Conservation (phyloP, 1,140 invertebrate genomes). For the Heliconius congener region DNA sequence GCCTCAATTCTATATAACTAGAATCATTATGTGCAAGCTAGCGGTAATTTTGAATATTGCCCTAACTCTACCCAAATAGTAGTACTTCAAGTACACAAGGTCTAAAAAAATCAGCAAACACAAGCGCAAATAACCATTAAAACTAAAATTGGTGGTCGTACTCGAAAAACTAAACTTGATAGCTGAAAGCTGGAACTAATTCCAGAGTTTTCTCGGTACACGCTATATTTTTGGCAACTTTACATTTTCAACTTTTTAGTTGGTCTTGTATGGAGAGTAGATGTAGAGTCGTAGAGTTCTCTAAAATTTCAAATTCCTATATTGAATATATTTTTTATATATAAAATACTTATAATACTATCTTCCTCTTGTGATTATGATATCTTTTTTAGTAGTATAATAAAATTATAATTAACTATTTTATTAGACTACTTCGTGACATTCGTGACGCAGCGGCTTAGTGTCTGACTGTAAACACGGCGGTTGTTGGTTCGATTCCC, state of each 20-base stretch:
- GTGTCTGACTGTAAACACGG: no score
- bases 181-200: background rate
- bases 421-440: no score
- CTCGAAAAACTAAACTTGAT: conserved; percentile 5
- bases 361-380: no score
- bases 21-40: background rate
- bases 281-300: background rate
- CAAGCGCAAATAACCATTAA: conserved; percentile 7
- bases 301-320: background rate
- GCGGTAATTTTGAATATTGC: background rate
- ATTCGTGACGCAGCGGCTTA: no score
- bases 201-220: background rate
- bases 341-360: no score
- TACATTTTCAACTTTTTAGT: conserved; percentile 9
- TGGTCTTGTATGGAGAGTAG: background rate
- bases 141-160: background rate
- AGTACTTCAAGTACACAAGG: background rate
- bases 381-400: no score
- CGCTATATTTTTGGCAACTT: conserved; percentile 14
- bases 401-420: no score
- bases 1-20: no score
- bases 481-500: no score
- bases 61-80: background rate
- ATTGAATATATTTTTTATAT: background rate
- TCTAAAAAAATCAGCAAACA: background rate